These are phyloP conservation scores for Shinisaurus crocodilurus DNA, from an alignment of 2,113 vertebrate species.

Conservation along the genomic window DNA sequence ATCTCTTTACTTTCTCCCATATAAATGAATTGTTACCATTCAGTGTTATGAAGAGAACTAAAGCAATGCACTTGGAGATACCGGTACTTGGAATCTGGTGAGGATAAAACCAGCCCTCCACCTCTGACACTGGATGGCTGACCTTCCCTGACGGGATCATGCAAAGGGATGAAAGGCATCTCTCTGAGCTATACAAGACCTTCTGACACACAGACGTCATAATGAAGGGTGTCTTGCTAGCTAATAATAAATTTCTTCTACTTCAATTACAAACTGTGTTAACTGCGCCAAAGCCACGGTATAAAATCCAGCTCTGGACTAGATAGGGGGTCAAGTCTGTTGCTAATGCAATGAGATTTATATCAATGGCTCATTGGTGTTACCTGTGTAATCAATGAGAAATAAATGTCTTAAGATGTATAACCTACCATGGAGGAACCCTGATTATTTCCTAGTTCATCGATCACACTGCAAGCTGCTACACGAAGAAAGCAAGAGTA, in stretches of 20 bases:
- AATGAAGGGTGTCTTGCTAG: neutral
- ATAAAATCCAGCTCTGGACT: constrained; percentile 17
- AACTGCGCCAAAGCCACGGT: neutral
- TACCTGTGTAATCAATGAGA: constrained; percentile 46
- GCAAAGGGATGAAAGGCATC: neutral
- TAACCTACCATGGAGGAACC: constrained; percentile 39
- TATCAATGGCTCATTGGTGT: constrained; percentile 45
- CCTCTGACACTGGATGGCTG: neutral
- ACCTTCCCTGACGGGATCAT: neutral
- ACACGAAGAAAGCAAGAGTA: constrained; percentile 33
- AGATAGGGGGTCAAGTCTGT: constrained; percentile 30
- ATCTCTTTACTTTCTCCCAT: neutral
- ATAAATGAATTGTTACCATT: neutral
- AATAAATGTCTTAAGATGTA: constrained; percentile 46
- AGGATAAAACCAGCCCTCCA: neutral
- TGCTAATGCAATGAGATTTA: constrained; percentile 45
- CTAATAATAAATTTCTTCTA: constrained; percentile 14
- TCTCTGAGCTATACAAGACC: neutral
- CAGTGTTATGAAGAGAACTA: neutral
- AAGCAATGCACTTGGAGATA: neutral
- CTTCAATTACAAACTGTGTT: constrained; percentile 15
- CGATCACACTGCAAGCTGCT: constrained; percentile 28
- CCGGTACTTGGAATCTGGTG: too few relatives aligned
- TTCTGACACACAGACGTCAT: neutral
- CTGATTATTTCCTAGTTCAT: constrained; percentile 47